Base-by-base conservation (phyloP, 2,888 invertebrate genomes). In the Cryptocephalus primarius region DNA sequence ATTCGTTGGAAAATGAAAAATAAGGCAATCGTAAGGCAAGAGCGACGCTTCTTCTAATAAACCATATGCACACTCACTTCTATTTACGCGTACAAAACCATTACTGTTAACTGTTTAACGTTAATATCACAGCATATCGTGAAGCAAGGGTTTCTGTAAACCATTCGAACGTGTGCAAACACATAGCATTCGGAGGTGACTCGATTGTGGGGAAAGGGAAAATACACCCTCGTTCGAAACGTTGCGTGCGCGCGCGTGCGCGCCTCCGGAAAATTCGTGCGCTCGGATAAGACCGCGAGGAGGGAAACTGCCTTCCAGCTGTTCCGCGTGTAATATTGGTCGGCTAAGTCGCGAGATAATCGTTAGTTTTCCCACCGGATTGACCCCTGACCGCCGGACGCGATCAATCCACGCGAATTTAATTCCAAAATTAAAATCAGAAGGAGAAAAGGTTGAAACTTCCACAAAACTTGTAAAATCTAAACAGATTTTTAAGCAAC, bases 1-100 rank as follows among this genome's bases (percentile, higher is more conserved):
- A 42, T 48, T 50, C 48, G 43, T 47, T 45, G 46, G 45, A 40
- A 48, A 51, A 55, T 44, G 36, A 45, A 55, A 54, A 45, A 53
- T 55, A 55, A 55, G 55, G 55, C 55, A 55, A 34, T 33, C 12
- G 39, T 55, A 55, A 55, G 55, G 55, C 55, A 53, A 51, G 50
- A 46, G 45, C 51, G 43, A 48, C 46, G 48, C 42, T 45, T 44
- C 44, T 36, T 42, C 32, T 32, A 13, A 42, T 39, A 32, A 41
- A 46, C 43, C 51, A 48, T 47, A 47, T 46, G 46, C 52, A 48
- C 50, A 48, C 8, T 44, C 11, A 11, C 12, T 36, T 36, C n/a
- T 11, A 6, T 44, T 44, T 31, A 43, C 40, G 32, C 40, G 44
- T 32, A 39, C 22, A 22, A 33, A 36, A 46, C 40, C 38, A 42